Conservation (phyloP, 2,797 vertebrate genomes). For the Notolabrus celidotus region DNA sequence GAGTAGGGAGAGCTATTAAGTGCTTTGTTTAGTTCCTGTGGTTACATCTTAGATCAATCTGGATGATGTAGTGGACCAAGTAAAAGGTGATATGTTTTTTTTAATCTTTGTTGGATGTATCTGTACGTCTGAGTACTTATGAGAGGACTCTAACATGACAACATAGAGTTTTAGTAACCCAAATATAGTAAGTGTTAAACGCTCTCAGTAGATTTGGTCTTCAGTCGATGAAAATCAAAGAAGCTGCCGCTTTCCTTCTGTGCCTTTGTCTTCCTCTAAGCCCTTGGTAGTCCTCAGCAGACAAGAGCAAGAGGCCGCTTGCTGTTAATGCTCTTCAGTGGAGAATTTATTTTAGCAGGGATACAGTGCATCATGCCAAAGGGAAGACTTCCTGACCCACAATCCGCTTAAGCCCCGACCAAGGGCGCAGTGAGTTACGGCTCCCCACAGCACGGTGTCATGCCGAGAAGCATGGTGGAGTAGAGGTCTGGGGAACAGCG, state of each 20-base stretch:
- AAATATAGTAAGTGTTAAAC: constrained; percentile 54
- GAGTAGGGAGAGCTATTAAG: constrained; percentile 45
- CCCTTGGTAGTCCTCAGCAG: constrained; percentile 66
- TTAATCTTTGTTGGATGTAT: constrained; percentile 1
- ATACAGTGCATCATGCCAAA: constrained; percentile 76
- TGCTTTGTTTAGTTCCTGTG: constrained; percentile 43
- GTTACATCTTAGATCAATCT: constrained; percentile 37
- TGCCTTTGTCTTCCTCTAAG: constrained; percentile 65
- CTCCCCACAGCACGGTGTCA: constrained; percentile 75
- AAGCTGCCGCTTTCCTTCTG: constrained; percentile 50
- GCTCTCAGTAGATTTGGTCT: constrained; percentile 46
- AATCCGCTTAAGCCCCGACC: constrained; percentile 80
- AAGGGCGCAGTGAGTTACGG: constrained; percentile 77
- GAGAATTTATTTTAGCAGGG: constrained; percentile 78
- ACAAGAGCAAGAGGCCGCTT: constrained; percentile 69
- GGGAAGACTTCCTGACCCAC: constrained; percentile 79
- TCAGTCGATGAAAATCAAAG: constrained; percentile 62
- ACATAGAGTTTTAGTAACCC: constrained; percentile 36
- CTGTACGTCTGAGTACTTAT: constrained; percentile 15
- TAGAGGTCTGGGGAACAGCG: constrained; percentile 75
- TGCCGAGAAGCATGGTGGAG: constrained; percentile 64
- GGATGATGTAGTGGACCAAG: constrained; percentile 14
- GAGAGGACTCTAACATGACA: constrained; percentile 25
- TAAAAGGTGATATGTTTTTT: constrained; percentile 14
- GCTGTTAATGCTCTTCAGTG: constrained; percentile 78